Evolutionary conservation across 2,888 invertebrate species (phyloP), one percentile per base, ranked within the genome.

Genomic region (Seira ritae): DNA sequence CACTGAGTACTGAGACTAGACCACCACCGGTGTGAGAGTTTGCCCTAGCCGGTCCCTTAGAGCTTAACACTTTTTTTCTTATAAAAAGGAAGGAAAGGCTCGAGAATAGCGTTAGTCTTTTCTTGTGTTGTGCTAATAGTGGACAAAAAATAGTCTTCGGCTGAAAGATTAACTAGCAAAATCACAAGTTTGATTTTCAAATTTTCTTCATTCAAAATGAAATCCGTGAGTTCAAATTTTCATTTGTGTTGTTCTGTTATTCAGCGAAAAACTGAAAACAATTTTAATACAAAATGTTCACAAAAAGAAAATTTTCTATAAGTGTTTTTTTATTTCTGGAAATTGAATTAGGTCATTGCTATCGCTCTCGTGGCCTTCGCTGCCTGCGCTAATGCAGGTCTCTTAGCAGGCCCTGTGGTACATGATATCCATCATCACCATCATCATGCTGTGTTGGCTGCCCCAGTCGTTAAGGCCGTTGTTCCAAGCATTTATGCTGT

Each of bases 341-440:
- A 4, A 31, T 22, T 23, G 50, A 42, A 71, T 20, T 74, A 83
- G 83, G 69, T 74, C 22, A 67, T 68, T n/a, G 78, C 83, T 69
- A 67, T 68, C n/a, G 78, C 83, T 69, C 66, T 83, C 66, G 73
- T 83, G 37, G 83, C 83, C 4, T 60, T 78, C 23, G 83, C 60
- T 50, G 83, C 83, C 22, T 83, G 83, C 69, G 83, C 55, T 19
- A 73, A 23, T 50, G 83, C 83, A 20, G 83, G 83, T 17, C 23
- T 65, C 22, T 72, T 77, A 22, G 82, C 71, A 22, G 72, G 60
- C 15, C 37, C 80, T 66, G 73, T 46, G 31, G 31, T 31, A 31
- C 31, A 31, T 31, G 31, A 31, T 8, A 31, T 31, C 22, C 68
- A 71, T 31, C 62, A 17, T 3, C 60, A 62, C 6, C 78, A 71